A percentile compares a stretch with the other conserved stretches of the same genome.
phyloP scores from a whole-genome alignment of 1,140 invertebrate species.

The Cyclargus thomasi region DNA sequence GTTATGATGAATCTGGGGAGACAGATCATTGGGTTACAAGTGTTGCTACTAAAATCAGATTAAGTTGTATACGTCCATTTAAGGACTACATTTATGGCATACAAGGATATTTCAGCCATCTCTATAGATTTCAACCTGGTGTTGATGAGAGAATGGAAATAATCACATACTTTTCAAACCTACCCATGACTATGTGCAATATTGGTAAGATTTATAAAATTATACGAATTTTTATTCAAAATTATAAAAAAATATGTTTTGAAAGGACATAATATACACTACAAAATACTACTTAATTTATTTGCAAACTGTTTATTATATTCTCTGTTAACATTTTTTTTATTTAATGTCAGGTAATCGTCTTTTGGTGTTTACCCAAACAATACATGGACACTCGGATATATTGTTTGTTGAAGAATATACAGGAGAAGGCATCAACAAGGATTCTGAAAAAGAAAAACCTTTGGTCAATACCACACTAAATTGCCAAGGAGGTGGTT shows the following conservation, averaged over 20 bases:
- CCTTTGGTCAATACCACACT: slow-evolving; percentile 21
- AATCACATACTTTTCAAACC: slow-evolving; percentile 43
- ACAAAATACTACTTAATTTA: no score
- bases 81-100: slow-evolving; percentile 55
- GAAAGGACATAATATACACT: no score
- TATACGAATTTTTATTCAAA: slow-evolving; percentile 14
- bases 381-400: slow-evolving; percentile 36
- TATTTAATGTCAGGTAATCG: slow-evolving; percentile 38
- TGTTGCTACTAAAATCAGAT: slow-evolving; percentile 41
- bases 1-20: slow-evolving; percentile 38
- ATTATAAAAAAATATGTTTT: no score
- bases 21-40: slow-evolving; percentile 41
- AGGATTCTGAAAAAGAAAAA: slow-evolving; percentile 13
- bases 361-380: slow-evolving; percentile 46
- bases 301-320: no score
- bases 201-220: slow-evolving; percentile 38
- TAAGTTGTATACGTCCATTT: slow-evolving; percentile 44
- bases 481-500: slow-evolving; percentile 26
- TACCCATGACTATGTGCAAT: slow-evolving; percentile 44
- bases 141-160: slow-evolving; percentile 36
- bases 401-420: slow-evolving; percentile 45
- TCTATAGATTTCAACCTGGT: slow-evolving; percentile 50
- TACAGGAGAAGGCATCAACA: slow-evolving; percentile 20
- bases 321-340: no score
- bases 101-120: slow-evolving; percentile 51